phyloP scores from a whole-genome alignment of 2,113 vertebrate genomes.

The Cynocephalus volans region DNA sequence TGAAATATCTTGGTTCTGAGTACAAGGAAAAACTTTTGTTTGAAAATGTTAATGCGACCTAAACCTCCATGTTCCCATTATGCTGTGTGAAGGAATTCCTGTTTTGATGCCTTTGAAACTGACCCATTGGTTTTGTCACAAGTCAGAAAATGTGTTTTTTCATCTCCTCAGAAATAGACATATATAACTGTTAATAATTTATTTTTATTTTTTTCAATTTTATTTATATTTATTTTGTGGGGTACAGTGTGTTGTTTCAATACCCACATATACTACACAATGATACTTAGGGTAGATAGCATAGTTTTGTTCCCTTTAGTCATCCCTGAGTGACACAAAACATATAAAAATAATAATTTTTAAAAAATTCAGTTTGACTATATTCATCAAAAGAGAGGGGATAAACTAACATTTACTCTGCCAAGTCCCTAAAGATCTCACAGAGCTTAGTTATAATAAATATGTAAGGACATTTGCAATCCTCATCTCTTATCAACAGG shows the following conservation, averaged over 20 bases:
- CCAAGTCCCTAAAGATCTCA: background rate
- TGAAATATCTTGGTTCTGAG: background rate
- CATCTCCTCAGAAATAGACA: background rate
- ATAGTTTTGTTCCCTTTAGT: too few relatives aligned
- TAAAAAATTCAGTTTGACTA: background rate
- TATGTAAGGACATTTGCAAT: background rate
- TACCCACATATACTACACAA: too few relatives aligned
- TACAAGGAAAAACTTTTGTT: background rate
- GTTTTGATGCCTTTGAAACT: background rate
- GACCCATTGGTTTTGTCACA: background rate
- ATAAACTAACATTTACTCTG: background rate
- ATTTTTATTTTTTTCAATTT: too few relatives aligned
- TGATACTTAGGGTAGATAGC: too few relatives aligned
- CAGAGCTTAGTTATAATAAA: background rate
- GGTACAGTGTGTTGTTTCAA: too few relatives aligned
- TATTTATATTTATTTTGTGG: too few relatives aligned
- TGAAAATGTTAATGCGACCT: background rate
- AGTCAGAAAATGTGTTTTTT: background rate
- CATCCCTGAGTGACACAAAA: background rate
- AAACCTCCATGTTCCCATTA: background rate
- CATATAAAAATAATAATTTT: background rate
- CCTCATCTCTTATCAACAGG: background rate
- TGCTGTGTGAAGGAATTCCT: background rate
- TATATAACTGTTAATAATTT: background rate
- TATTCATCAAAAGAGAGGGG: background rate